Evolutionary conservation across 2,797 vertebrate species (phyloP), one percentile per base, ranked within the genome.

Genomic region (Eupleurogrammus muticus): DNA sequence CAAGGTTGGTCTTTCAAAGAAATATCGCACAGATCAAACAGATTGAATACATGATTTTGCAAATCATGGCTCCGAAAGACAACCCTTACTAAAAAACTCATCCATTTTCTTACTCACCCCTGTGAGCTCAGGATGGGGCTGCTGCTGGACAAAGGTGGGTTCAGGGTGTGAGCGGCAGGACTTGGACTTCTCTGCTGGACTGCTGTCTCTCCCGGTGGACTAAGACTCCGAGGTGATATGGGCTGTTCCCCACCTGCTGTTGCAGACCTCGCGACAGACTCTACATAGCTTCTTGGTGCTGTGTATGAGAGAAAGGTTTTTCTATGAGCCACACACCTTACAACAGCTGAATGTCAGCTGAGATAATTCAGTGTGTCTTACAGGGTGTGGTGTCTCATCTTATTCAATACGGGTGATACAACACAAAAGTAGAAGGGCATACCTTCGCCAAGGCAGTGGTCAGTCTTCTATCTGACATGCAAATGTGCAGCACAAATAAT

Each of bases 201-300:
- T 0, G 82, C 53, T 7, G 82, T 73, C 32, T 93, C 94, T 0
- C 71, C 86, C 20, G 93, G 91, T 0, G 84, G 47, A 7, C 86
- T 49, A 1, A 93, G 66, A 0, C 85, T 92, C 17, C 52, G 76
- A 17, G 88, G 84, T 16, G 90, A 81, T 0, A 76, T 44, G 48
- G 89, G 77, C 7, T 67, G 77, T 14, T 91, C 92, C 46, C 94
- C 94, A 0, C 89, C 91, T 8, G 86, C 80, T 0, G 80, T 85
- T 0, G 97, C 97, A 0, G 96, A 96, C 79, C 95, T 94, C 0
- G 95, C 98, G 82, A 99, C 96, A 0, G 97, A 98, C 82, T 98
- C 96, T 0, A 99, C 98, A 0, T 99, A 99, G 88, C 96, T 99
- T 79, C 96, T 94, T 28, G 98, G 96, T 50, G 96, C 98, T 99